phyloP scores from a whole-genome alignment of 2,113 vertebrate species.

The Psammodynastes pulverulentus region DNA sequence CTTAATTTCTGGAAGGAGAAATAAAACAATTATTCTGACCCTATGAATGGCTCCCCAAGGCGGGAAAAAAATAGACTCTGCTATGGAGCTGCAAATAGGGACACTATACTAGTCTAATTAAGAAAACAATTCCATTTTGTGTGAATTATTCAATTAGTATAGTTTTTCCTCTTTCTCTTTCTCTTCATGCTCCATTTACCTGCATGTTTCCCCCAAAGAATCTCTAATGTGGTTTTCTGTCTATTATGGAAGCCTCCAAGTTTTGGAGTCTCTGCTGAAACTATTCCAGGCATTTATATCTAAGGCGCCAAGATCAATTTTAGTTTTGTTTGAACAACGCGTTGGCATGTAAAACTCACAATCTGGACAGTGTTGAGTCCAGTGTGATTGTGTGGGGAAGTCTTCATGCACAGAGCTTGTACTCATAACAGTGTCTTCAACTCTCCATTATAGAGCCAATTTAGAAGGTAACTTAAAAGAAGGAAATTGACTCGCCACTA shows the following conservation, averaged over 20 bases:
- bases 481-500: not conserved
- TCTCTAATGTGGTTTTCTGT: not conserved
- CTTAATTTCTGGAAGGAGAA: conserved; percentile 64
- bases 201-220: not conserved
- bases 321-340: not conserved
- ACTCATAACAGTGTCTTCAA: not conserved
- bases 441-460: not conserved
- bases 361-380: not conserved
- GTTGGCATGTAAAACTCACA: not conserved
- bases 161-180: conserved; percentile 15
- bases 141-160: conserved; percentile 10
- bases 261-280: not conserved
- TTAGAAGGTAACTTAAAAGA: not conserved
- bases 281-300: not conserved
- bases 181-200: not conserved
- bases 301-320: not conserved
- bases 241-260: no score
- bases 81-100: conserved; percentile 48
- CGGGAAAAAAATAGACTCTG: conserved; percentile 37
- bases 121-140: conserved; percentile 30
- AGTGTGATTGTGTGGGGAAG: not conserved
- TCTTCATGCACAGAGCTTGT: not conserved
- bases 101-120: conserved; percentile 28
- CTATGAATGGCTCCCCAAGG: conserved; percentile 61
- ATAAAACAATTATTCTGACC: conserved; percentile 60